These are phyloP conservation scores for Leguminivora glycinivorella DNA, from an alignment of 1,140 invertebrate species.

Conservation along the genomic window DNA sequence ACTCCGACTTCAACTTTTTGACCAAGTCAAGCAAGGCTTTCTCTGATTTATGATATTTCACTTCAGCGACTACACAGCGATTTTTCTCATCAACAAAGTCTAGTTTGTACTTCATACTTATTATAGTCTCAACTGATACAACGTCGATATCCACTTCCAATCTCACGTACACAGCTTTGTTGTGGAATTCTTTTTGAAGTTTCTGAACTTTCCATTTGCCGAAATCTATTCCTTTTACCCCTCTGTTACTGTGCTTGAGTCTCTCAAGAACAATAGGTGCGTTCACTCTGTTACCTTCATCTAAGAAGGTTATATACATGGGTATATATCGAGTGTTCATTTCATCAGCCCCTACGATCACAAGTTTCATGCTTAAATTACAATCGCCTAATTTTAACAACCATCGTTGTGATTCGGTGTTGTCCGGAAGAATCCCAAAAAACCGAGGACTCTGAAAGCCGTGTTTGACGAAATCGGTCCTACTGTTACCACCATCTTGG, in stretches of 20 bases:
- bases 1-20: constrained; percentile 50
- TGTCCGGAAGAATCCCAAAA: constrained; percentile 60
- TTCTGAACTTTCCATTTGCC: constrained; percentile 52
- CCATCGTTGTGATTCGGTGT: constrained; percentile 59
- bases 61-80: constrained; percentile 29
- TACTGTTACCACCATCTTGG: constrained; percentile 42
- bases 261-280: constrained; percentile 41
- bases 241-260: constrained; percentile 56
- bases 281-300: constrained; percentile 32
- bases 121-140: constrained; percentile 57
- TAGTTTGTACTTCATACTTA: constrained; percentile 48
- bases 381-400: constrained; percentile 38
- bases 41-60: constrained; percentile 42
- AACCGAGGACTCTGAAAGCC: constrained; percentile 55
- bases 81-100: constrained; percentile 48
- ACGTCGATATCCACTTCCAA: constrained; percentile 60
- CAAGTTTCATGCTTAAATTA: constrained; percentile 42
- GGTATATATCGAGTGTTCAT: constrained; percentile 45
- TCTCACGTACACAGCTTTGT: neutral
- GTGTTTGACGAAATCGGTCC: constrained; percentile 62
- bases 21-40: constrained; percentile 47
- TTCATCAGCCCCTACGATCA: constrained; percentile 52
- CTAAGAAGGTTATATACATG: constrained; percentile 46
- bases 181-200: neutral
- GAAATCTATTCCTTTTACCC: constrained; percentile 61